Percentiles rank a stretch among this genome's conserved stretches.
Evolutionary conservation across 2,113 vertebrate species (phyloP).

Genomic region (Calidris pugnax): DNA sequence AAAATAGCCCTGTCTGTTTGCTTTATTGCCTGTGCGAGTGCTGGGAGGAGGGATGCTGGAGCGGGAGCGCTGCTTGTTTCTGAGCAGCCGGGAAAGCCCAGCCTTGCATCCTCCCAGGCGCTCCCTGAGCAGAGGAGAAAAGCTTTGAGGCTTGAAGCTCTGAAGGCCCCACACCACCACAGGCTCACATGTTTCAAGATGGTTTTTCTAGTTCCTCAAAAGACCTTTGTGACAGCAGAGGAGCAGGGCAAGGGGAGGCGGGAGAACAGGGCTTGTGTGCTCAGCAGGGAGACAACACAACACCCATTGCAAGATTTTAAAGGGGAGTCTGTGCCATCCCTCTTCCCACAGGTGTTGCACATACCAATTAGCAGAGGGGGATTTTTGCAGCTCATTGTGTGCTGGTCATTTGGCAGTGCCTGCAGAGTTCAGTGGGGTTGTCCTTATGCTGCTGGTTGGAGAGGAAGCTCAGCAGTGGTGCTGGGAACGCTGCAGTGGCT

Average conservation of each 20-base stretch:
- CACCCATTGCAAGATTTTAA: neutral
- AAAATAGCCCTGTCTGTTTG: conserved; percentile 19
- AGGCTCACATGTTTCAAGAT: neutral
- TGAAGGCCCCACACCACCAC: rapidly evolving
- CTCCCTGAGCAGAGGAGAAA: neutral
- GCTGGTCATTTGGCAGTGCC: neutral
- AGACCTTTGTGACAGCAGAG: neutral
- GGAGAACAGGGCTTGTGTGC: rapidly evolving
- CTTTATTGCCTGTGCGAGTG: neutral
- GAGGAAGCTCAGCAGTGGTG: neutral
- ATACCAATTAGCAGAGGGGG: neutral
- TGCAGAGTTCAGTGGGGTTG: neutral
- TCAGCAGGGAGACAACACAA: neutral
- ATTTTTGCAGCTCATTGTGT: neutral
- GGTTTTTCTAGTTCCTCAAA: neutral
- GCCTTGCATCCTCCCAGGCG: neutral
- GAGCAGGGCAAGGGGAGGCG: neutral
- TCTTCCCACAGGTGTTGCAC: neutral
- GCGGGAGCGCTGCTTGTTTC: neutral
- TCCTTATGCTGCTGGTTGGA: neutral
- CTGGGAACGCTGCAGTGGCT: rapidly evolving
- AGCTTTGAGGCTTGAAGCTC: neutral
- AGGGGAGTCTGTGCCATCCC: neutral
- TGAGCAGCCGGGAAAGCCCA: rapidly evolving
- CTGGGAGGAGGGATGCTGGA: neutral